These are phyloP conservation scores for Corydoras sp. DNA, from an alignment of 2,113 vertebrate species.

Conservation along the genomic window DNA sequence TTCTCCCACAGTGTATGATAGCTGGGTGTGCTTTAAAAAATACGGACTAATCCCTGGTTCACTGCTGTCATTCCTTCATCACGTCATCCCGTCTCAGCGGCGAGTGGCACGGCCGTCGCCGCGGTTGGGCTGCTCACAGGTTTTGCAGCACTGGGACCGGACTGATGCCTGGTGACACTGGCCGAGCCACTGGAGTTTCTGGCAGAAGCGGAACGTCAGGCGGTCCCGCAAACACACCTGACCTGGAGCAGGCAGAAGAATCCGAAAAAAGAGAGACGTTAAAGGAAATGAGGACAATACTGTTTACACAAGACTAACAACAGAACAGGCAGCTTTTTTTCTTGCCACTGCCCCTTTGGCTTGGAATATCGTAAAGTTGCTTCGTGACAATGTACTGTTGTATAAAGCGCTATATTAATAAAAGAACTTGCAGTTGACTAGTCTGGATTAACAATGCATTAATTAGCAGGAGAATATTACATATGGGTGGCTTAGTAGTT, in stretches of 20 bases:
- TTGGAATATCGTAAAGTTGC: too few species aligned
- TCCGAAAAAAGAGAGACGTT: neutral
- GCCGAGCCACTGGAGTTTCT: conserved; percentile 76
- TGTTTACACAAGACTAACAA: neutral
- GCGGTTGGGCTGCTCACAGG: conserved; percentile 60
- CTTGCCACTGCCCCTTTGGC: too few species aligned
- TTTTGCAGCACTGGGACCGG: conserved; percentile 77
- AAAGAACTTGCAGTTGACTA: too few species aligned
- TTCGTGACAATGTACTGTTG: too few species aligned
- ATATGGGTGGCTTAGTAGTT: too few species aligned
- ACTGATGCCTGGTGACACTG: conserved; percentile 72
- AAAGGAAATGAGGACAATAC: neutral
- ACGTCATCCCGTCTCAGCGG: conserved; percentile 51
- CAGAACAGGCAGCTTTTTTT: too few species aligned
- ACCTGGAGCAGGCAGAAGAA: conserved; percentile 47
- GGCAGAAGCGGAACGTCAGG: conserved; percentile 77
- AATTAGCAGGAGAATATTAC: too few species aligned
- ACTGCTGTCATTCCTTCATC: neutral
- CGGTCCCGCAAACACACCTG: conserved; percentile 71
- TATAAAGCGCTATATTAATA: too few species aligned
- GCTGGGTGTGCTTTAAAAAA: neutral
- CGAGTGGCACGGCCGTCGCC: conserved; percentile 53
- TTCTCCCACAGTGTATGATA: neutral
- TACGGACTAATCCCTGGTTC: neutral
- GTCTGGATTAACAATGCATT: too few species aligned